Percentiles rank a stretch among this genome's conserved stretches.
Evolutionary conservation across 2,113 vertebrate species (phyloP).

Genomic region (Marcusenius ussheri): DNA sequence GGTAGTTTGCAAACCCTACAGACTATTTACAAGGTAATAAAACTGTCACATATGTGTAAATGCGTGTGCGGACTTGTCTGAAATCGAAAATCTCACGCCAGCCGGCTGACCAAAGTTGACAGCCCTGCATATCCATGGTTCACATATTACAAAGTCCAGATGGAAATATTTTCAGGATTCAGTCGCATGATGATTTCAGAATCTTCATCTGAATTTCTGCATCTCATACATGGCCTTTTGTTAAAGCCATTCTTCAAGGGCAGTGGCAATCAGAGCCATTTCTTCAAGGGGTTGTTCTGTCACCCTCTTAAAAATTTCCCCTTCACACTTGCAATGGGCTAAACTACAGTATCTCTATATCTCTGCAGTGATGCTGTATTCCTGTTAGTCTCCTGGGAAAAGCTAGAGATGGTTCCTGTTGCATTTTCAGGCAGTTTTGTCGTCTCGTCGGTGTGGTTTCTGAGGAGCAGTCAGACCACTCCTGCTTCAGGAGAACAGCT

Average conservation of each 20-base stretch:
- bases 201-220: neutral
- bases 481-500: neutral
- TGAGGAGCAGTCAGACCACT: neutral
- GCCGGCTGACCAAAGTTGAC: too few relatives aligned
- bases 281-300: neutral
- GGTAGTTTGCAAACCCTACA: too few relatives aligned
- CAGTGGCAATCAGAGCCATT: neutral
- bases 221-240: neutral
- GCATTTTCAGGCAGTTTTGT: neutral
- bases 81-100: too few relatives aligned
- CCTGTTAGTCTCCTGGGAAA: neutral
- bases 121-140: neutral
- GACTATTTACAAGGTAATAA: too few relatives aligned
- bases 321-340: neutral
- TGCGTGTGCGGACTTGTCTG: too few relatives aligned
- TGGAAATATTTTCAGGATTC: neutral
- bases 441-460: neutral
- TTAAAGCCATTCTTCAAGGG: neutral
- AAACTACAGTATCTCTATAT: constrained; percentile 7
- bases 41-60: too few relatives aligned
- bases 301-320: neutral
- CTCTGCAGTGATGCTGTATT: neutral
- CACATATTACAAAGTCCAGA: neutral
- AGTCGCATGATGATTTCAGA: neutral
- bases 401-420: neutral